These are phyloP conservation scores for Vipera ursinii DNA, from an alignment of 2,797 vertebrate species.

Conservation along the genomic window DNA sequence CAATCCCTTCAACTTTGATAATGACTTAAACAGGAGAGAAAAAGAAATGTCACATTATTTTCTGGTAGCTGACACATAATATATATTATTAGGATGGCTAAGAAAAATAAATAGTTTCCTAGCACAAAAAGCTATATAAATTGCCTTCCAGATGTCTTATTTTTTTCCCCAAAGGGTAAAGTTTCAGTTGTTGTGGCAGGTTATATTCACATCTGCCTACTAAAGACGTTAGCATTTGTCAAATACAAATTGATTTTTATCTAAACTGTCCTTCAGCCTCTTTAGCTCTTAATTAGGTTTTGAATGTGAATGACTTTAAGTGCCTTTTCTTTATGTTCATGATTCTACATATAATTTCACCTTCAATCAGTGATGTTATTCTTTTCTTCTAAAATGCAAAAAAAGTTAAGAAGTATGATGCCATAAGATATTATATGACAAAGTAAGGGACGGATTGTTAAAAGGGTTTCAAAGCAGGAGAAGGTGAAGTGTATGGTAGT, in stretches of 20 bases:
- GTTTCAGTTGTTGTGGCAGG: constrained; percentile 13
- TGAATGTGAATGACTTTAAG: background rate
- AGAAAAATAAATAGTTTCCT: background rate
- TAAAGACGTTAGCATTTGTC: constrained; percentile 33
- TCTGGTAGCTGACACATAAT: constrained; percentile 5
- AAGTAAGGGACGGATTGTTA: background rate
- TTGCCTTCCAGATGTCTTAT: constrained; percentile 31
- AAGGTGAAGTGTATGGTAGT: background rate
- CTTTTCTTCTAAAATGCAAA: constrained; percentile 35
- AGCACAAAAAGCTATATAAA: background rate
- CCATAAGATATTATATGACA: constrained; percentile 13
- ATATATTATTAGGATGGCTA: background rate
- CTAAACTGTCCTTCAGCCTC: constrained; percentile 43
- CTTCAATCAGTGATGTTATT: background rate
- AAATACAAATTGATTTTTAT: constrained; percentile 46
- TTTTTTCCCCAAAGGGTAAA: constrained; percentile 33
- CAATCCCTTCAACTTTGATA: background rate
- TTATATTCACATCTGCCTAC: constrained; percentile 29
- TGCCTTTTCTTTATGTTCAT: background rate
- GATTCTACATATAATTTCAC: background rate
- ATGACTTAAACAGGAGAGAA: background rate
- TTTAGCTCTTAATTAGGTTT: constrained; percentile 35
- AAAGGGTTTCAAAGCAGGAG: background rate
- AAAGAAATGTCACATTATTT: background rate
- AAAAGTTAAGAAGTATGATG: constrained; percentile 20